phyloP scores from a whole-genome alignment of 2,113 vertebrate species.

The Mola mola region DNA sequence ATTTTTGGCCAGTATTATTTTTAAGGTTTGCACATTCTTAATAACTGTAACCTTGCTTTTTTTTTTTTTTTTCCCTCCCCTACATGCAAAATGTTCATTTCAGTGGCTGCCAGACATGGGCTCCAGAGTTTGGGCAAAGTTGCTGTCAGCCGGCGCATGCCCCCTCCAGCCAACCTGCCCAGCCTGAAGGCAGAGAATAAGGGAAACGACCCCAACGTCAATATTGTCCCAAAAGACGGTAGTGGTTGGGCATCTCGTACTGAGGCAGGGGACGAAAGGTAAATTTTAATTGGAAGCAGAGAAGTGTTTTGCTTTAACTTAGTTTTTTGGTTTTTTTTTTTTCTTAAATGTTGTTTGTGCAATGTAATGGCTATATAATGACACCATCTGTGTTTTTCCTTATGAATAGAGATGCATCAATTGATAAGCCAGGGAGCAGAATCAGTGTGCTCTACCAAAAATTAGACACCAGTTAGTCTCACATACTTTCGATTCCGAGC shows the following conservation, averaged over 20 bases:
- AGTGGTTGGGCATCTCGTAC: slow-evolving; percentile 96
- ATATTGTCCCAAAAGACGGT: slow-evolving; percentile 97
- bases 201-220: slow-evolving; percentile 99
- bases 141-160: slow-evolving; percentile 96
- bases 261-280: slow-evolving; percentile 95
- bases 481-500: too few species aligned
- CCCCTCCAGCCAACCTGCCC: slow-evolving; percentile 96
- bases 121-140: slow-evolving; percentile 99
- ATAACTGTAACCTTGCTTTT: not conserved
- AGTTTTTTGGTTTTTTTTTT: not conserved
- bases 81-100: not conserved
- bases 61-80: not conserved
- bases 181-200: slow-evolving; percentile 99
- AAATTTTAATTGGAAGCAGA: slow-evolving; percentile 27
- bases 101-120: slow-evolving; percentile 98
- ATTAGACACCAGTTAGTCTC: too few species aligned
- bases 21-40: not conserved
- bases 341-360: too few species aligned
- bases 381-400: too few species aligned
- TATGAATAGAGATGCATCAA: too few species aligned
- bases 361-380: too few species aligned
- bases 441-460: too few species aligned
- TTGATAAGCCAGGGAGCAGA: too few species aligned
- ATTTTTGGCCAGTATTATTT: not conserved
- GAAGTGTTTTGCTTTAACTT: not conserved